phyloP scores from a whole-genome alignment of 1,140 invertebrate species.

The Heterodera schachtii region DNA sequence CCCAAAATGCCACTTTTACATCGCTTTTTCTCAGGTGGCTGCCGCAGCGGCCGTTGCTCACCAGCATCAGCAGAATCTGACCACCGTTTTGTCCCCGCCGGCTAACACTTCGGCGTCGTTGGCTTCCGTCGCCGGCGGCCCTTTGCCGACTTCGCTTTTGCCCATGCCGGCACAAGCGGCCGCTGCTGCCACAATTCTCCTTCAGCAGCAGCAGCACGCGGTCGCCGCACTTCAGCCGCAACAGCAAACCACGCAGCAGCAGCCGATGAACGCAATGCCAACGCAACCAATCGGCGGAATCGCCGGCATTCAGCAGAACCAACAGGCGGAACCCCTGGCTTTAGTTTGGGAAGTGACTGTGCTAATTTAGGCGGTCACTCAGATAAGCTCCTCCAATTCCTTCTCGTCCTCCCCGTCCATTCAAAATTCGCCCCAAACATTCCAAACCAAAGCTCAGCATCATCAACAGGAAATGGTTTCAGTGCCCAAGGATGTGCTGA shows the following conservation, averaged over 20 bases:
- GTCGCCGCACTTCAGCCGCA: background rate
- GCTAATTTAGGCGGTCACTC: background rate
- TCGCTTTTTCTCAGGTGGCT: background rate
- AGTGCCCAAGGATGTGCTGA: conserved; percentile 54
- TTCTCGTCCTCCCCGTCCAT: conserved; percentile 4
- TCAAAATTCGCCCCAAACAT: conserved; percentile 1
- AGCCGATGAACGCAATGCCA: background rate
- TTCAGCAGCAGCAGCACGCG: background rate
- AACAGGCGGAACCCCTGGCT: conserved; percentile 14
- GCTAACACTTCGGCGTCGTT: background rate
- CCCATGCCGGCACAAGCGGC: background rate
- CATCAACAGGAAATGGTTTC: conserved; percentile 49
- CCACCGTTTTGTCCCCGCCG: background rate
- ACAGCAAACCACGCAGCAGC: background rate
- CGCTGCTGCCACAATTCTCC: conserved; percentile 30
- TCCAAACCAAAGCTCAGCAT: conserved; percentile 5
- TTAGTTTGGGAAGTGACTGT: too few species aligned
- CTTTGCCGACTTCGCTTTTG: background rate
- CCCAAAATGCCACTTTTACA: background rate
- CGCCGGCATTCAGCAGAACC: conserved; percentile 12
- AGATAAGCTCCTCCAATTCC: conserved; percentile 35
- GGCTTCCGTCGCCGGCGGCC: background rate
- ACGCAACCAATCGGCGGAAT: background rate
- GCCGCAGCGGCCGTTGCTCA: background rate
- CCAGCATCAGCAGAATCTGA: background rate